Percentiles rank a stretch among this genome's conserved stretches.
phyloP scores from a whole-genome alignment of 2,888 invertebrate species.

The Marasmarcha lunaedactyla region DNA sequence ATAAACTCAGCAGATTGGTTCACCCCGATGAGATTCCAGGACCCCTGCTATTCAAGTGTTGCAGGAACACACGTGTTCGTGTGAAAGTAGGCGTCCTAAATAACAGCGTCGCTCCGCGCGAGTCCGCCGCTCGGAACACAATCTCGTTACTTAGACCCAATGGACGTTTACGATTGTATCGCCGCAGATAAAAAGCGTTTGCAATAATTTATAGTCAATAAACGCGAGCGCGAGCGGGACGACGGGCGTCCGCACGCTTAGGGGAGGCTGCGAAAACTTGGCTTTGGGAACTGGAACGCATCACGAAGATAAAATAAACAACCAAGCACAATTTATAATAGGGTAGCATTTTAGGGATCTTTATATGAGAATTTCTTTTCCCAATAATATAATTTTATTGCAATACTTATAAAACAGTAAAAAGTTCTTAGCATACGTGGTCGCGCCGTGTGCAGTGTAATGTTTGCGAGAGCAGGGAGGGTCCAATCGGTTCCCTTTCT shows the following conservation, averaged over 20 bases:
- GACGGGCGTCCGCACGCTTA: not conserved
- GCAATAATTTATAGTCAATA: conserved; percentile 24
- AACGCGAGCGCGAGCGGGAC: conserved; percentile 13
- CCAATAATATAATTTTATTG: too few relatives aligned
- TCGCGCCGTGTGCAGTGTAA: not conserved
- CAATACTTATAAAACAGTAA: too few relatives aligned
- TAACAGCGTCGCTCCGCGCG: too few relatives aligned
- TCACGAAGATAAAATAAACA: too few relatives aligned
- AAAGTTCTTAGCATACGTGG: not conserved
- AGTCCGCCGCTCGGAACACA: conserved; percentile 3
- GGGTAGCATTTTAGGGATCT: too few relatives aligned
- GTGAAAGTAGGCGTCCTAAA: too few relatives aligned
- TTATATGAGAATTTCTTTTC: too few relatives aligned
- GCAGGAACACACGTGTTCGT: too few relatives aligned
- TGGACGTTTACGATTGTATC: conserved; percentile 22
- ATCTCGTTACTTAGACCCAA: conserved; percentile 22
- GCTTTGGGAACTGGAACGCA: not conserved
- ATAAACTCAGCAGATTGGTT: too few relatives aligned
- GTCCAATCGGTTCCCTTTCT: not conserved
- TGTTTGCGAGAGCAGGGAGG: not conserved
- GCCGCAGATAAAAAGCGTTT: conserved; percentile 20
- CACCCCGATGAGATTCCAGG: too few relatives aligned
- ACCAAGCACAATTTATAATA: too few relatives aligned
- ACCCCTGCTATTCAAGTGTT: too few relatives aligned
- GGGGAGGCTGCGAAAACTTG: not conserved